These are phyloP conservation scores for Xylophagus ater DNA, from an alignment of 2,888 invertebrate genomes.

Conservation along the genomic window DNA sequence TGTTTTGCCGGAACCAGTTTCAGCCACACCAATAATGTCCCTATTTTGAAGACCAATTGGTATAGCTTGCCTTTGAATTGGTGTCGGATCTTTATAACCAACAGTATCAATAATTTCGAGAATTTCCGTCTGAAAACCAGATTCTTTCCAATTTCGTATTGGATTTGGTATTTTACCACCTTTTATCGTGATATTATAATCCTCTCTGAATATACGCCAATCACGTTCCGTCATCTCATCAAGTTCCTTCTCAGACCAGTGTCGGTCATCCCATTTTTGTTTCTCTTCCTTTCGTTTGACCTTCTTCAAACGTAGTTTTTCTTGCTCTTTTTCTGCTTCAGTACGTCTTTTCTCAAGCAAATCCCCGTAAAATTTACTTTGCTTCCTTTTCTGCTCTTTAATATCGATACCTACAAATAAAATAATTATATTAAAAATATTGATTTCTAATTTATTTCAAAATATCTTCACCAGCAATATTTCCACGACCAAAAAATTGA, in stretches of 20 bases:
- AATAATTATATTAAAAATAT: background rate
- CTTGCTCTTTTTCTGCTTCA: constrained; percentile 93
- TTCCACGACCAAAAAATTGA: constrained; percentile 95
- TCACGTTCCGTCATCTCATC: constrained; percentile 98
- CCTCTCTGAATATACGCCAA: constrained; percentile 99
- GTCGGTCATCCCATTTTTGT: constrained; percentile 97
- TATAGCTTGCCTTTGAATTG: constrained; percentile 98
- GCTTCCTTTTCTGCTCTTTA: constrained; percentile 88
- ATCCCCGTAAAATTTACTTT: constrained; percentile 94
- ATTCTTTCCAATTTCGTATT: constrained; percentile 90
- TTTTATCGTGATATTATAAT: constrained; percentile 97
- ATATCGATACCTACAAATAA: constrained; percentile 73
- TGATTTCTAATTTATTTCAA: background rate
- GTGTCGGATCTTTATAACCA: constrained; percentile 96
- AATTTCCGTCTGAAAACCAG: constrained; percentile 77
- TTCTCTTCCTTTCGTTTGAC: constrained; percentile 93
- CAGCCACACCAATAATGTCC: constrained; percentile 98
- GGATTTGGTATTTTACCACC: constrained; percentile 96
- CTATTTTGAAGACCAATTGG: constrained; percentile 92
- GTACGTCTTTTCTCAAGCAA: constrained; percentile 89
- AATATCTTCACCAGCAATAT: constrained; percentile 56
- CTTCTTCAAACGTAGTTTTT: constrained; percentile 83
- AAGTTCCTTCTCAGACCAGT: constrained; percentile 92
- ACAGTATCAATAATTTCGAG: constrained; percentile 88
- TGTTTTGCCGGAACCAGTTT: constrained; percentile 98